Evolutionary conservation across 92 coral and sea anemone genomes (phyloP).

Genomic region (Heteractis magnifica): DNA sequence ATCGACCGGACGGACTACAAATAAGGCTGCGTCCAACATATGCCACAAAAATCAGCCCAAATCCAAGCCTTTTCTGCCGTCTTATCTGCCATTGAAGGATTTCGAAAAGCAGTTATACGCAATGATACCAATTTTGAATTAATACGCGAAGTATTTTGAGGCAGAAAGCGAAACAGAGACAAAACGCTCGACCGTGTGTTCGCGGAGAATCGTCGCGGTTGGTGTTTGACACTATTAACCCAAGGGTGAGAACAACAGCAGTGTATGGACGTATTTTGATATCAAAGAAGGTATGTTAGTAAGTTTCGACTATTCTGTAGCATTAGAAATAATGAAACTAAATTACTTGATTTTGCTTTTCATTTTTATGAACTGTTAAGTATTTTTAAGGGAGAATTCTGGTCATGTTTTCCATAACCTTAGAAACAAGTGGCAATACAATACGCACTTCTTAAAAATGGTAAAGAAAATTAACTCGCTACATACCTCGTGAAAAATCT

Average conservation of each 20-base stretch:
- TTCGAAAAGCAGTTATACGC: not conserved
- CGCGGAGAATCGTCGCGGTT: too few species aligned
- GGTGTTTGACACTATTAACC: not conserved
- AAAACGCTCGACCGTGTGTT: too few species aligned
- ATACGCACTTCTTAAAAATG: too few species aligned
- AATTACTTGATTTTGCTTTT: not conserved
- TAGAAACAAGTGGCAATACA: too few species aligned
- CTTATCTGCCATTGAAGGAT: not conserved
- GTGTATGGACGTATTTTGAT: not conserved
- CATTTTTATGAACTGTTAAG: not conserved
- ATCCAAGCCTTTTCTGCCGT: not conserved
- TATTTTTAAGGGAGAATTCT: too few species aligned
- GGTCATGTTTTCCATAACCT: too few species aligned
- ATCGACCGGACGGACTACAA: too few species aligned
- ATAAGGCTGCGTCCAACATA: not conserved
- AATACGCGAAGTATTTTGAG: too few species aligned
- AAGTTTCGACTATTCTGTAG: not conserved
- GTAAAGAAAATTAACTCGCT: too few species aligned
- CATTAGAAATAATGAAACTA: not conserved
- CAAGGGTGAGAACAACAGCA: not conserved
- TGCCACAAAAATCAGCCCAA: not conserved
- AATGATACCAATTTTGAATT: not conserved
- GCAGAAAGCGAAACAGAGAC: too few species aligned
- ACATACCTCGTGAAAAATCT: too few species aligned
- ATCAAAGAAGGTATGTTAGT: not conserved